Percentiles rank a stretch among this genome's conserved stretches.
Conservation (phyloP, 2,113 vertebrate species). For the Pedionomus torquatus region DNA sequence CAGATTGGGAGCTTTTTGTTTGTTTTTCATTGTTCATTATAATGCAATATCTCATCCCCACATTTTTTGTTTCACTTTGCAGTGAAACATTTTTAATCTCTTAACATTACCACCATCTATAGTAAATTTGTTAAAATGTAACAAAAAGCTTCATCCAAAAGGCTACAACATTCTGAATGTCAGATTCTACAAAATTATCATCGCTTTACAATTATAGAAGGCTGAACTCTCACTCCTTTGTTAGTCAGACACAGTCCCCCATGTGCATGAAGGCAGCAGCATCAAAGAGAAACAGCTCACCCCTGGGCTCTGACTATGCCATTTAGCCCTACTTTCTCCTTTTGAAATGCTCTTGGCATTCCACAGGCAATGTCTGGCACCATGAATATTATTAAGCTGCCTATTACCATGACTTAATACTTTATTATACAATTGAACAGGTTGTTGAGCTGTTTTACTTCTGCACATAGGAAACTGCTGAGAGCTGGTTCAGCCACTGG, state of each 20-base stretch:
- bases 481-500: not conserved
- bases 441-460: not conserved
- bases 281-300: not conserved
- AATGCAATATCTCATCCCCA: not conserved
- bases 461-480: not conserved
- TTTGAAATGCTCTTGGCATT: not conserved
- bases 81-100: not conserved
- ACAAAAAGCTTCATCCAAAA: not conserved
- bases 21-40: not conserved
- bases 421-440: not conserved
- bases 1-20: not conserved
- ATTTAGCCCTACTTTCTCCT: not conserved
- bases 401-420: not conserved
- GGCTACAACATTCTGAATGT: not conserved
- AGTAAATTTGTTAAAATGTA: not conserved
- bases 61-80: not conserved
- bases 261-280: accelerated
- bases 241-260: not conserved
- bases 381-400: accelerated
- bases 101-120: not conserved
- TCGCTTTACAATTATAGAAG: not conserved
- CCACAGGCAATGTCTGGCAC: not conserved
- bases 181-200: not conserved
- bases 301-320: not conserved
- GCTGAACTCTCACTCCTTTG: not conserved